These are phyloP conservation scores for Metopolophium dirhodum DNA, from an alignment of 1,140 invertebrate genomes.

Conservation along the genomic window DNA sequence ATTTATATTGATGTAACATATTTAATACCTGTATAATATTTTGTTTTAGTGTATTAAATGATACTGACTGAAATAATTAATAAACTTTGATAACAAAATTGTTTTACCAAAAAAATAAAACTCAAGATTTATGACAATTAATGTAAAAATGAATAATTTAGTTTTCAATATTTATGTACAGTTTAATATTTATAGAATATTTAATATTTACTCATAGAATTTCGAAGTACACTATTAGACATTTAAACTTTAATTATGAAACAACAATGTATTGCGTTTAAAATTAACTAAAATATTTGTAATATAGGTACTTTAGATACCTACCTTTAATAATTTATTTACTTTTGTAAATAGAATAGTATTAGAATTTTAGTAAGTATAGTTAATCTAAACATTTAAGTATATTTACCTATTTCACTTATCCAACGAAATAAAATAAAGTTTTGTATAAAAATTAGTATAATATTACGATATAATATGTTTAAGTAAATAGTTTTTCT, in stretches of 20 bases:
- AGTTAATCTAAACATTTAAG: background rate
- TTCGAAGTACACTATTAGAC: background rate
- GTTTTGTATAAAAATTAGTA: background rate
- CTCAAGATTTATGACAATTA: background rate
- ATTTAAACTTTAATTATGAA: background rate
- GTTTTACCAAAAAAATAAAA: no score
- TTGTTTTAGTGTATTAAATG: background rate
- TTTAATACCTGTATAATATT: background rate
- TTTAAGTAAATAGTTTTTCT: background rate
- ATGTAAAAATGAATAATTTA: background rate
- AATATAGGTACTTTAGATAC: background rate
- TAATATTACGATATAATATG: background rate
- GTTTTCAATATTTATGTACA: background rate
- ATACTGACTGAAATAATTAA: background rate
- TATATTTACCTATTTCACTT: background rate
- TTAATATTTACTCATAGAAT: background rate
- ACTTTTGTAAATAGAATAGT: background rate
- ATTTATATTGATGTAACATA: background rate
- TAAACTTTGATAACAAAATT: background rate
- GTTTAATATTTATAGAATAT: background rate
- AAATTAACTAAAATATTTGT: background rate
- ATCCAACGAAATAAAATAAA: background rate
- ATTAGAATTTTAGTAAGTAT: background rate
- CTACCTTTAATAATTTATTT: background rate
- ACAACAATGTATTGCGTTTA: background rate